Conservation (phyloP, 2,113 vertebrate genomes). For the Percina caprodes region DNA sequence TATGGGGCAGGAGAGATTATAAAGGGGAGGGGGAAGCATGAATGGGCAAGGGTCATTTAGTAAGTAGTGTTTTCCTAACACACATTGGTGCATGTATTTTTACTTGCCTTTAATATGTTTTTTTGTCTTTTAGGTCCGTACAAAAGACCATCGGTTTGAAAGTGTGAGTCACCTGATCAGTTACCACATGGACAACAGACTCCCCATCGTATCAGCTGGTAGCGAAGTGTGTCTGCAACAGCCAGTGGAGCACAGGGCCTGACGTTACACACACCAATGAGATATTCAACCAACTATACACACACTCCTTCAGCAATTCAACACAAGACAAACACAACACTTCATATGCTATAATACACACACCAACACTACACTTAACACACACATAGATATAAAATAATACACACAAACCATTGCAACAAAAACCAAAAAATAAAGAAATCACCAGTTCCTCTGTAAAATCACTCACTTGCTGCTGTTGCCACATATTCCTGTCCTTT, state of each 20-base stretch:
- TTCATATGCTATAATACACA: conserved; percentile 16
- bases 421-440: conserved; percentile 57
- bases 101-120: neutral
- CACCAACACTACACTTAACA: conserved; percentile 53
- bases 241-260: conserved; percentile 92
- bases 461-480: conserved; percentile 71
- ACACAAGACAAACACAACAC: conserved; percentile 1
- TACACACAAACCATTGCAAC: conserved; percentile 28
- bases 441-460: conserved; percentile 60
- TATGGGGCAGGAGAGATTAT: neutral
- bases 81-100: neutral
- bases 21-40: neutral
- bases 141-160: conserved; percentile 97
- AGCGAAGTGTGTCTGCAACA: conserved; percentile 98
- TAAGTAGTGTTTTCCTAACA: neutral
- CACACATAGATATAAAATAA: conserved; percentile 10
- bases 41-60: neutral
- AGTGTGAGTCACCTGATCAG: conserved; percentile 98
- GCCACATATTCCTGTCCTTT: conserved; percentile 51
- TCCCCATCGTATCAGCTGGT: conserved; percentile 97
- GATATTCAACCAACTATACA: conserved; percentile 58
- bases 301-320: conserved; percentile 22
- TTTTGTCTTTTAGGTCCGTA: conserved; percentile 87
- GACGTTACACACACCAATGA: conserved; percentile 67
- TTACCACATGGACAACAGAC: conserved; percentile 98